Evolutionary conservation across 2,888 invertebrate genomes (phyloP), one percentile per base, ranked within the genome.

Genomic region (Lissocephala sabroskyi): DNA sequence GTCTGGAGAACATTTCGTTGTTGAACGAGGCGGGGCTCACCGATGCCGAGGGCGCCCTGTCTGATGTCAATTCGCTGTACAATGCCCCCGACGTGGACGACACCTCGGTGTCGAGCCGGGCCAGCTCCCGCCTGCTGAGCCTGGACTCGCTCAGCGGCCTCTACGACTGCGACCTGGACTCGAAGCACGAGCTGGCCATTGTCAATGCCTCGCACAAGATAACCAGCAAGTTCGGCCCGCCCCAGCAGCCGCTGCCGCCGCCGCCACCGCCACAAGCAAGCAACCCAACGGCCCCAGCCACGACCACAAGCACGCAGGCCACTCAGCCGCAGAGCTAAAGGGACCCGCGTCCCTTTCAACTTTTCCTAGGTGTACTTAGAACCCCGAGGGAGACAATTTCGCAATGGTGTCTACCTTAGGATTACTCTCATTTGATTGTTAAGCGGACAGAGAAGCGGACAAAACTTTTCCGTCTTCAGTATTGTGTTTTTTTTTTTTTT

Each of bases 1-100:
- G 93, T 11, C 86, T 94, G 9, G 94, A 94, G 84, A 94, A 94
- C 84, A 90, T 93, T 41, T 94, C 94, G 32, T 90, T 94, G 88
- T 84, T 94, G 13, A 93, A 94, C 85, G 94, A 94, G 84, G 91
- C 93, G 14, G 94, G 94, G 6, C 87, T 94, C 36, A 94, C 94
- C 1, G 94, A 94, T 85, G 94, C 93, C 7, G 94, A 95, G 87
- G 94, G 93, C 50, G 94, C 94, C 18, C 86, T 94, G 52, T 94
- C 94, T 73, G 94, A 94, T 85, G 92, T 94, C 41, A 94, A 94
- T 85, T 93, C 93, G 6, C 90, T 92, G 67, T 92, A 91, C 84
- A 90, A 91, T 83, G 89, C 88, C 54, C 85, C 84, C 39, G 89
- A 89, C 76, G 86, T 89, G 51, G 89, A 89, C 65, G 89, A 94